A percentile compares a stretch with the other conserved stretches of the same genome.
These are phyloP conservation scores for Tetragnatha versicolor DNA, from an alignment of 1,140 invertebrate genomes.

Conservation along the genomic window DNA sequence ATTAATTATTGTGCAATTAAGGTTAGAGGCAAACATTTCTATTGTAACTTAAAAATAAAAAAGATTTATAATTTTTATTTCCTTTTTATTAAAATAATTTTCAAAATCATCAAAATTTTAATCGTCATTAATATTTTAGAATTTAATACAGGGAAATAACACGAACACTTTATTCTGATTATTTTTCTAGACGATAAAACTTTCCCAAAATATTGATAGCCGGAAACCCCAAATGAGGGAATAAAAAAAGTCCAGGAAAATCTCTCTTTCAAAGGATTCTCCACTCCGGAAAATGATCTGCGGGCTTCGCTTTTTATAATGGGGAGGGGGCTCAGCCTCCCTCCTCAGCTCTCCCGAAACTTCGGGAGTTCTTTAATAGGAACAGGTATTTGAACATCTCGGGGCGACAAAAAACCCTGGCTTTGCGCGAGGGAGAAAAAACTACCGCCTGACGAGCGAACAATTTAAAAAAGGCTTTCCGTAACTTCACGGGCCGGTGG, in stretches of 20 bases:
- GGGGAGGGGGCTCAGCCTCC: not conserved
- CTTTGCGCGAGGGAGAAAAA: conserved; percentile 15
- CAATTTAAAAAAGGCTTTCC: conserved; percentile 45
- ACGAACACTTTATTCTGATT: too few relatives aligned
- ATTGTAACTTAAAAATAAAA: too few relatives aligned
- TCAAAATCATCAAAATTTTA: too few relatives aligned
- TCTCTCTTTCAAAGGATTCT: too few relatives aligned
- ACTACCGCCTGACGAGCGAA: conserved; percentile 25
- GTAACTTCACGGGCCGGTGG: conserved; percentile 35
- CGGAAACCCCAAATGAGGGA: conserved; percentile 32
- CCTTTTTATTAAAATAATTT: too few relatives aligned
- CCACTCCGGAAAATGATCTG: conserved; percentile 29
- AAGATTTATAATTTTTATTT: too few relatives aligned
- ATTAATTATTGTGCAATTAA: too few relatives aligned
- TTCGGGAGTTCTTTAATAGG: conserved; percentile 24
- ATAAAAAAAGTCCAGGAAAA: not conserved
- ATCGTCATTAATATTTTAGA: too few relatives aligned
- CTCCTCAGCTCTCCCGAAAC: conserved; percentile 4
- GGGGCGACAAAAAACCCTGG: conserved; percentile 4
- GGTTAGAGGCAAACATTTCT: too few relatives aligned
- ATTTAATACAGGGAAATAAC: too few relatives aligned
- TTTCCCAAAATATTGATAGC: conserved; percentile 41
- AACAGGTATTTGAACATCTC: conserved; percentile 34
- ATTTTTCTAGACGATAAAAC: too few relatives aligned
- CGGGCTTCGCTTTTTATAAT: conserved; percentile 15